A percentile compares a stretch with the other conserved stretches of the same genome.
Conservation (phyloP, 1,140 invertebrate genomes). For the Lasaia peninsularis region DNA sequence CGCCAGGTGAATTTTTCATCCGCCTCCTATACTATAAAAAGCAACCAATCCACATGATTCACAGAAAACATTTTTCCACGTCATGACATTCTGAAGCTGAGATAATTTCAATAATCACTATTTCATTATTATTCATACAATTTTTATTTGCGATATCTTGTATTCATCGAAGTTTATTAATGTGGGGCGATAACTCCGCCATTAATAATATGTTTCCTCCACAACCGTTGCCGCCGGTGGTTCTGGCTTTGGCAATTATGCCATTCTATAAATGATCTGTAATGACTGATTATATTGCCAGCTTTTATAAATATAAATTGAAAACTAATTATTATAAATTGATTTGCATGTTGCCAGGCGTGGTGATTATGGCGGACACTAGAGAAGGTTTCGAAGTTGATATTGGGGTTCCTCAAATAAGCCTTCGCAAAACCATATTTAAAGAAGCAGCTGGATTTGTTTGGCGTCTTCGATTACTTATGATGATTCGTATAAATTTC, state of each 20-base stretch:
- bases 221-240: background rate
- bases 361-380: too few species aligned
- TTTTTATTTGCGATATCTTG: background rate
- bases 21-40: too few species aligned
- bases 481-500: too few species aligned
- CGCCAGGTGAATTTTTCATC: too few species aligned
- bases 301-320: slow-evolving; percentile 12
- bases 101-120: slow-evolving; percentile 11
- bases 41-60: too few species aligned
- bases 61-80: too few species aligned
- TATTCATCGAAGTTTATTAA: slow-evolving; percentile 1
- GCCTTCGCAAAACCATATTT: too few species aligned
- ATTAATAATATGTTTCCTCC: background rate
- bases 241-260: background rate
- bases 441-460: too few species aligned
- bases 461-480: too few species aligned
- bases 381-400: too few species aligned
- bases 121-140: slow-evolving; percentile 1
- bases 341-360: background rate
- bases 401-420: too few species aligned
- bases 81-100: too few species aligned
- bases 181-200: background rate
- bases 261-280: slow-evolving; percentile 7
- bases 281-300: slow-evolving; percentile 7
- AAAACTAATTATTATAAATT: slow-evolving; percentile 5